phyloP scores from a whole-genome alignment of 2,888 invertebrate genomes.

The Drosophila eohydei region DNA sequence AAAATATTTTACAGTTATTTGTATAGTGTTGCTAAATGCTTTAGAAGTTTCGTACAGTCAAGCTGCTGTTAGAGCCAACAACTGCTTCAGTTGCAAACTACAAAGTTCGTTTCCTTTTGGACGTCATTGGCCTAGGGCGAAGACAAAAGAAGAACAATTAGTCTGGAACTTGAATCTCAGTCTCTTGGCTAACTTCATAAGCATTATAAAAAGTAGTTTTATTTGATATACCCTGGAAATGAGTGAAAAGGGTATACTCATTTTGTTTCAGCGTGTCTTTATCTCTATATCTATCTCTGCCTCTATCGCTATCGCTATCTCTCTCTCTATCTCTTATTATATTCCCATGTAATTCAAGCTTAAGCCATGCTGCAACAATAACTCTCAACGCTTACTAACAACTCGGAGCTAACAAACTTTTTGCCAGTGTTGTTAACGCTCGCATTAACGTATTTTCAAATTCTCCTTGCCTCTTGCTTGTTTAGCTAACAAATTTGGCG shows the following conservation, averaged over 20 bases:
- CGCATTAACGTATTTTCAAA: neutral
- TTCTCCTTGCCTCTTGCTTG: too few species aligned
- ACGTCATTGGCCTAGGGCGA: neutral
- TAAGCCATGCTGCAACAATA: neutral
- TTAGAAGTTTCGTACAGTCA: neutral
- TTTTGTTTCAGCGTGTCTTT: neutral
- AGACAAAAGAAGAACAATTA: constrained; percentile 5
- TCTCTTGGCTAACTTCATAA: neutral
- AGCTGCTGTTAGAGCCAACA: neutral
- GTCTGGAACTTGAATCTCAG: neutral
- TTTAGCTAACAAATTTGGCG: neutral
- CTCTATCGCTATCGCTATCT: too few species aligned
- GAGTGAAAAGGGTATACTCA: too few species aligned
- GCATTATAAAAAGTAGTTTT: neutral
- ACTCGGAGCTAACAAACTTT: neutral
- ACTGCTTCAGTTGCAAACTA: neutral
- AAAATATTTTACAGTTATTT: neutral
- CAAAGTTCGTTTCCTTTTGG: constrained; percentile 1
- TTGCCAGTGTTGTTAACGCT: neutral
- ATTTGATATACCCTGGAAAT: neutral
- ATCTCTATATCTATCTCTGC: too few species aligned
- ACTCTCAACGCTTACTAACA: neutral
- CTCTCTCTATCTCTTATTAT: too few species aligned
- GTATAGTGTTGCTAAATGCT: neutral
- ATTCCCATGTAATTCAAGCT: neutral